Percentiles rank a stretch among this genome's conserved stretches.
Conservation (phyloP, 2,797 vertebrate genomes). For the Microcaecilia unicolor region DNA sequence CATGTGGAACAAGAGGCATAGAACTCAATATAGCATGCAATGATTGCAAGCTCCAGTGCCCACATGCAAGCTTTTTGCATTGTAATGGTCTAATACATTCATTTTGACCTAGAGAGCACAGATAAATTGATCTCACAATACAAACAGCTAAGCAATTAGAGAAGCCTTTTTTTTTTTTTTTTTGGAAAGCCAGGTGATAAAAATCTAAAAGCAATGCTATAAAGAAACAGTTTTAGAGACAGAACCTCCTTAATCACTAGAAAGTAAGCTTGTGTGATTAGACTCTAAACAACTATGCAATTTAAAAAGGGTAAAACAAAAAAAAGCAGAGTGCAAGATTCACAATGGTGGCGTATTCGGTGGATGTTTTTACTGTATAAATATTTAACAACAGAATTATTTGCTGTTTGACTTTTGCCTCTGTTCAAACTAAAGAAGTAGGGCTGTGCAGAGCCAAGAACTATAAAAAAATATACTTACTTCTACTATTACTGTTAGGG, state of each 20-base stretch:
- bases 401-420: too few relatives aligned
- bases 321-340: slow-evolving; percentile 6
- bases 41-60: slow-evolving; percentile 36
- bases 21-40: slow-evolving; percentile 34
- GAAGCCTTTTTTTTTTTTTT: too few relatives aligned
- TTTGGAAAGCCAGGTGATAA: slow-evolving; percentile 28
- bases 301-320: slow-evolving; percentile 1
- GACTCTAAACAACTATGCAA: slow-evolving; percentile 10
- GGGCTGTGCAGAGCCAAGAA: too few relatives aligned
- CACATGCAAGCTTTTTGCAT: slow-evolving; percentile 36
- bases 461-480: too few relatives aligned
- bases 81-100: slow-evolving; percentile 41
- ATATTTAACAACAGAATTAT: too few relatives aligned
- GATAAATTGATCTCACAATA: slow-evolving; percentile 44
- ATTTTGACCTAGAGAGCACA: slow-evolving; percentile 44
- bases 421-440: too few relatives aligned
- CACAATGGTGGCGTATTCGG: slow-evolving; percentile 10
- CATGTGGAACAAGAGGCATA: slow-evolving; percentile 26
- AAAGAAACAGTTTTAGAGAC: slow-evolving; percentile 15
- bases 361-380: too few relatives aligned
- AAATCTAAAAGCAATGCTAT: slow-evolving; percentile 29
- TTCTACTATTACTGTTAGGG: too few relatives aligned
- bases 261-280: slow-evolving; percentile 11
- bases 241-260: slow-evolving; percentile 15
- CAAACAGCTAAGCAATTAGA: slow-evolving; percentile 39